Base-by-base conservation (phyloP, 2,888 invertebrate species). In the Mycalesis mineus region DNA sequence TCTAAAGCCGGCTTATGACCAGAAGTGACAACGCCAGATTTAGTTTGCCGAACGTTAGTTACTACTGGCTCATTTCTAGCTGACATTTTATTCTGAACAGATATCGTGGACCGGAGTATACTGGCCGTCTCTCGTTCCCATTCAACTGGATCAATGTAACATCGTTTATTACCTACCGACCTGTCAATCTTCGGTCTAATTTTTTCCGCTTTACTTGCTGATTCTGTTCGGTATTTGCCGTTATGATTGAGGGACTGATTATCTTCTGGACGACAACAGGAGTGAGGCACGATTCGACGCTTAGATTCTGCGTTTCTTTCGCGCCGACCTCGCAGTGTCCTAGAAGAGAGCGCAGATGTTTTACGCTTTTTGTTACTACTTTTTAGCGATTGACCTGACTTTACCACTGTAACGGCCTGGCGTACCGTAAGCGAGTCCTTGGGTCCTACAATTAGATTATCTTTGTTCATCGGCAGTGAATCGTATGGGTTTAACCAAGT, bases 401-500 rank as follows among this genome's bases (percentile, higher is more conserved):
- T 90, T 52, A 89, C 84, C 60, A 84, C 83, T 62, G 88, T 82
- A 54, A 89, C 78, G 48, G 90, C 87, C 75, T 87, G 87, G 68
- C 88, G 87, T 87, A 91, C 89, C 85, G 82, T 84, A 11, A 85
- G 74, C 0, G 88, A 80, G 22, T 85, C 82, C 70, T 77, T 80
- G 15, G 80, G 72, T 0, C 71, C 80, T 57, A 87, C 47, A 42
- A 84, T 60, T 31, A 89, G 70, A 33, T 87, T 87, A 37, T 87
- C 83, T 65, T 80, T 87, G 62, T 84, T 81, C 39, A 76, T 82
- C 45, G 81, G 84, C 45, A 82, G 64, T 9, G 77, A 72, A 57
- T 86, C 88, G 59, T 82, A 90, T 13, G 91, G 91, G 68, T 93
- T 92, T 33, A 94, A 72, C 86, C 94, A 93, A 33, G 92, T 91